Base-by-base conservation (phyloP, 2,888 invertebrate species). In the Camptogramma bilineatum region DNA sequence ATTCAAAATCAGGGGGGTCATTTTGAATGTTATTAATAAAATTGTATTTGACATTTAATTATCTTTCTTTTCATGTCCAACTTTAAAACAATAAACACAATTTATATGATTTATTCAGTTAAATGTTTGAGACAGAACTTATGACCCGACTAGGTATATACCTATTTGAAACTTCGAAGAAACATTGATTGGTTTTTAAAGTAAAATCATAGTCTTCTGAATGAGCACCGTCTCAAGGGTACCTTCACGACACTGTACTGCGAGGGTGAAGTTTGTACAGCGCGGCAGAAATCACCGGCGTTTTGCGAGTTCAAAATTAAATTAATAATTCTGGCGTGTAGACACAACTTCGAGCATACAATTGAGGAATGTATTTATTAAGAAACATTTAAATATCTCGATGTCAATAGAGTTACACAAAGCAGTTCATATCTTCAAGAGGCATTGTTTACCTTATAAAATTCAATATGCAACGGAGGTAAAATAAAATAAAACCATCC, bases 401-500 rank as follows among this genome's bases (percentile, higher is more conserved):
- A 16, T 44, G 16, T 16, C 13, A 44, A 44, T 2, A 39, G 3
- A 39, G 34, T 13, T 13, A 39, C 34, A 39, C 34, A 39, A 39
- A 39, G 34, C 34, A 39, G 34, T 39, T 39, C 34, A 39, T 39
- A 39, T 39, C 34, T 39, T 13, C 34, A 39, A 39, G 34, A 13
- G 13, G 34, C 13, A 39, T 39, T 39, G 13, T 48, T 5, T 48
- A 48, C 31, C n/a, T 34, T n/a, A 17, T 8, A 47, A 53, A 55
- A 48, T 47, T 52, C n/a, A 46, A 39, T 34, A 52, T 39, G 52
- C 16, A 52, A 16, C 8, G 31, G 47, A 56, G 18, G 47, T 52
- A 50, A 48, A 59, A 31, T 44, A 52, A 44, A 47, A 47, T 47
- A 60, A 62, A 59, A 46, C 54, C 19, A 58, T 62, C 31, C 47